Conservation (phyloP, 2,888 invertebrate species). For the Julus scandinavius region DNA sequence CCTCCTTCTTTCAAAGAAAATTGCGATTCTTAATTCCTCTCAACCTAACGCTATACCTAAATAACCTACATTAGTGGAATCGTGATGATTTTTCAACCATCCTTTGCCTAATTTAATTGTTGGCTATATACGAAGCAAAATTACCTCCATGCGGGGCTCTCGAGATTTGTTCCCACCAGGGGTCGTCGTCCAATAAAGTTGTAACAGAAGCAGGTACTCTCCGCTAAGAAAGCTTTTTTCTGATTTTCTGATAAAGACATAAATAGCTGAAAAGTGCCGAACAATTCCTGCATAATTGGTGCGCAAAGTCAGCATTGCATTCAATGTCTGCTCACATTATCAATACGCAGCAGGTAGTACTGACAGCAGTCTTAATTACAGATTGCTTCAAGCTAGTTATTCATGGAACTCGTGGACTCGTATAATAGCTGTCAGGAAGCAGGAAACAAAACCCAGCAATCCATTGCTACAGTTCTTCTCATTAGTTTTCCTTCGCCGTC, state of each 20-base stretch:
- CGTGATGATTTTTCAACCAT: constrained; percentile 10
- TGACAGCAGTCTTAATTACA: constrained; percentile 34
- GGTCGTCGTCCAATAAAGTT: not conserved
- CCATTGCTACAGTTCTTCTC: not conserved
- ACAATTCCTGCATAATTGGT: not conserved
- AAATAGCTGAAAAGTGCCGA: not conserved
- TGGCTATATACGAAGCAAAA: not conserved
- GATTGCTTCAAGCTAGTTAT: not conserved
- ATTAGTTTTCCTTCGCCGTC: not conserved
- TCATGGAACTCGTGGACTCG: not conserved
- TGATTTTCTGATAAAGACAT: not conserved
- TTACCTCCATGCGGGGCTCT: constrained; percentile 23
- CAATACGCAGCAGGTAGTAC: not conserved
- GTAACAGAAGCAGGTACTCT: not conserved
- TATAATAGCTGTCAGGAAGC: not conserved
- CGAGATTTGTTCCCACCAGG: not conserved
- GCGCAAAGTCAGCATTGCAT: not conserved
- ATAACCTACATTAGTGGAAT: constrained; percentile 37
- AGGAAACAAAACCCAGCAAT: not conserved
- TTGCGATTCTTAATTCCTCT: not conserved
- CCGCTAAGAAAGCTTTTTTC: not conserved
- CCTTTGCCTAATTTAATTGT: constrained; percentile 37
- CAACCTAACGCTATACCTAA: constrained; percentile 1
- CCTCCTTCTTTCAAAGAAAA: not conserved
- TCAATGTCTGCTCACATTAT: not conserved